These are phyloP conservation scores for Gryllus longicercus DNA, from an alignment of 2,888 invertebrate genomes.

Conservation along the genomic window DNA sequence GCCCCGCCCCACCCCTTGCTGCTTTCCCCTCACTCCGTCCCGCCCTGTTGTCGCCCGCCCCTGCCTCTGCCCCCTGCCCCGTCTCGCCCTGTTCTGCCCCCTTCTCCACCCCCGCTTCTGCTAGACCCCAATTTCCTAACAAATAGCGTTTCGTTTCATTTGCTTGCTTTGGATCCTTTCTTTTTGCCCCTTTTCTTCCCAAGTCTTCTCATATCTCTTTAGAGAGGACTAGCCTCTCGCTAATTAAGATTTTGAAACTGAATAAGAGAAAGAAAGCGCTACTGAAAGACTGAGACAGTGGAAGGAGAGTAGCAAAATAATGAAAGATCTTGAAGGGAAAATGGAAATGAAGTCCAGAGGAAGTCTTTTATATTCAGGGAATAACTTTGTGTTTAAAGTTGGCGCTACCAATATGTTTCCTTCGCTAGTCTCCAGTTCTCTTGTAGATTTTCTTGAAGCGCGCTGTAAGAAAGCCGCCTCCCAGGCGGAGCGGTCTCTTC, in stretches of 20 bases:
- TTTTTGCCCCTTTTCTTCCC: neutral
- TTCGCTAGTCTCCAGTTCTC: neutral
- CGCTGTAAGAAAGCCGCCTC: too few relatives aligned
- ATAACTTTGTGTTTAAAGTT: conserved; percentile 17
- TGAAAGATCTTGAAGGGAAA: conserved; percentile 17
- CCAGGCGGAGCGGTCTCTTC: too few relatives aligned
- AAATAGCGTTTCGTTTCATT: conserved; percentile 6
- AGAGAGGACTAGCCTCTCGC: neutral
- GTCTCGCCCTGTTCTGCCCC: neutral
- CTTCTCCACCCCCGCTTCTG: neutral
- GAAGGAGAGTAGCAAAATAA: neutral
- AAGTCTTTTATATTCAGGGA: conserved; percentile 4
- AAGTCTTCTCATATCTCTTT: conserved; percentile 17
- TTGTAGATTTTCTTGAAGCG: neutral
- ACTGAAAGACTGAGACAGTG: neutral
- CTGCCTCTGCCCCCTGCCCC: too few relatives aligned
- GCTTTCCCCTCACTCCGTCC: too few relatives aligned
- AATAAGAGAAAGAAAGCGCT: neutral
- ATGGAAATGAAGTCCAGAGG: conserved; percentile 17
- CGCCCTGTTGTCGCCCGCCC: too few relatives aligned
- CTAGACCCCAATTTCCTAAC: conserved; percentile 11
- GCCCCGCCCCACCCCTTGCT: too few relatives aligned
- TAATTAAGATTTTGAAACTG: conserved; percentile 10
- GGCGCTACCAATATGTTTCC: conserved; percentile 7
- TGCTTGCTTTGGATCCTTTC: conserved; percentile 17